A percentile compares a stretch with the other conserved stretches of the same genome.
phyloP scores from a whole-genome alignment of 2,888 invertebrate species.

The Ariolimax columbianus region DNA sequence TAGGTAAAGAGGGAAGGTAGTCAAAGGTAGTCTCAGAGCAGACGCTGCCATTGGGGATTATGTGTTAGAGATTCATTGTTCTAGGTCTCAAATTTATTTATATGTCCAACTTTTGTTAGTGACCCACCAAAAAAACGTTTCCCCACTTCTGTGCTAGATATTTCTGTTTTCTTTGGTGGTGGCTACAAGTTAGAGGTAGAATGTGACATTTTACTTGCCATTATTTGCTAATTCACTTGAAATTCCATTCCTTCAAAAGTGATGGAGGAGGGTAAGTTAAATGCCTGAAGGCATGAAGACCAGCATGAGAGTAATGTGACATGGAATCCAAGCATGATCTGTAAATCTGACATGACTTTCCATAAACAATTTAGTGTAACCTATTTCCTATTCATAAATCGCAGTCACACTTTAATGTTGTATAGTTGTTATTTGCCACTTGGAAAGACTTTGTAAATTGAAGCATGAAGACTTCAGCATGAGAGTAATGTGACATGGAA shows the following conservation, averaged over 20 bases:
- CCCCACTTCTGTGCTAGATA: not conserved
- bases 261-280: slow-evolving; percentile 44
- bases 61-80: too few relatives aligned
- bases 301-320: slow-evolving; percentile 18
- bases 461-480: slow-evolving; percentile 26
- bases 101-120: too few relatives aligned
- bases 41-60: too few relatives aligned
- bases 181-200: not conserved
- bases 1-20: too few relatives aligned
- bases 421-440: too few relatives aligned
- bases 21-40: too few relatives aligned
- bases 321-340: slow-evolving; percentile 26
- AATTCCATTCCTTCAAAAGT: slow-evolving; percentile 32
- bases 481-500: not conserved
- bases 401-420: too few relatives aligned
- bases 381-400: too few relatives aligned
- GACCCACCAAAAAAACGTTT: too few relatives aligned
- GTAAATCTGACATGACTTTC: slow-evolving; percentile 2
- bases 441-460: too few relatives aligned
- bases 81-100: too few relatives aligned
- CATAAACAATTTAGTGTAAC: too few relatives aligned
- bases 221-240: not conserved
- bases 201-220: not conserved
- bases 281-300: slow-evolving; percentile 13
- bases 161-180: slow-evolving; percentile 23